Evolutionary conservation across 1,140 invertebrate genomes (phyloP).

Genomic region (Polypedilum pembai): DNA sequence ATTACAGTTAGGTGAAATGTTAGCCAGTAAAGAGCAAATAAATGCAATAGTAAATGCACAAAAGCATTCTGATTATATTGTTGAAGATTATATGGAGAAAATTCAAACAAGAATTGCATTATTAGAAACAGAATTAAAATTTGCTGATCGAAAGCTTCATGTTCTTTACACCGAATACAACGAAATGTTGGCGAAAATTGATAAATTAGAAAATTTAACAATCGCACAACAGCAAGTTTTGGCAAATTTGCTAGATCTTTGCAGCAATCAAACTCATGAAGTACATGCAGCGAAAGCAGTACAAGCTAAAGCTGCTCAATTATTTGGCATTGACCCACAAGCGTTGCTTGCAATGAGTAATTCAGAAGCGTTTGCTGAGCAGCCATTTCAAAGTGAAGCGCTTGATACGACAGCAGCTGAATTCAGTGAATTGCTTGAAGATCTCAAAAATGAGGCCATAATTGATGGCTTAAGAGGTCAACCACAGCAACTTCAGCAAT

Average conservation of each 20-base stretch:
- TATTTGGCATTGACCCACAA: constrained; percentile 4
- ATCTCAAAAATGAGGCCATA: constrained; percentile 32
- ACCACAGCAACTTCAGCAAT: constrained; percentile 40
- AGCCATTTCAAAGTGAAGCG: constrained; percentile 15
- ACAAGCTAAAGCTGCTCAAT: not conserved
- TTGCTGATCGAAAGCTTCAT: constrained; percentile 84
- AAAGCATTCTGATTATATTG: constrained; percentile 55
- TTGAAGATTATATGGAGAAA: constrained; percentile 82
- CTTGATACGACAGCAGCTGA: constrained; percentile 29
- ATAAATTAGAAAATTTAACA: constrained; percentile 81
- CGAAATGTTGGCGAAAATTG: constrained; percentile 87
- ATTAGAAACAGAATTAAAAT: constrained; percentile 81
- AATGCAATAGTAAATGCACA: constrained; percentile 38
- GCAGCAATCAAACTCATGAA: constrained; percentile 39
- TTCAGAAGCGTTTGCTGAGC: not conserved
- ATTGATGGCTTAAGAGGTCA: constrained; percentile 36
- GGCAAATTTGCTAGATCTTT: constrained; percentile 75
- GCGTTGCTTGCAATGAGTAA: not conserved
- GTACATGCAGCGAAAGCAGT: constrained; percentile 5
- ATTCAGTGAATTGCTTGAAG: constrained; percentile 33
- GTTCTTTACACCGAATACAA: constrained; percentile 85
- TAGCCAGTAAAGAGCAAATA: not conserved
- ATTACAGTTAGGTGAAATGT: not conserved
- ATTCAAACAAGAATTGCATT: constrained; percentile 75
- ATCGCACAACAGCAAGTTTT: constrained; percentile 89